These are phyloP conservation scores for Neoarius graeffei DNA, from an alignment of 2,113 vertebrate genomes.

Conservation along the genomic window DNA sequence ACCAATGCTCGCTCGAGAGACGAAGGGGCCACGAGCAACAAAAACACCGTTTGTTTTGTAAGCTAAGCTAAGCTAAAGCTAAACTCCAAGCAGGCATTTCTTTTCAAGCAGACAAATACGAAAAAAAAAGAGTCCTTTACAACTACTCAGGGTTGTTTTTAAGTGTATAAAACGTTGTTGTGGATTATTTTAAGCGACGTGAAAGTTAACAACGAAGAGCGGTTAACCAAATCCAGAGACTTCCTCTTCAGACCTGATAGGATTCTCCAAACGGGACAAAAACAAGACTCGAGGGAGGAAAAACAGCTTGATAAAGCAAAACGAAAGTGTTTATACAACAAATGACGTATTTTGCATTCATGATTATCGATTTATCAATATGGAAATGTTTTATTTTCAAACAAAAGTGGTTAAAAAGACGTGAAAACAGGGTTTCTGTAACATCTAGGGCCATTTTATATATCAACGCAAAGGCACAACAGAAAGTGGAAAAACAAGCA, in stretches of 20 bases:
- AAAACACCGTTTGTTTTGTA: slow-evolving; percentile 27
- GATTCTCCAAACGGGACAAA: slow-evolving; percentile 20
- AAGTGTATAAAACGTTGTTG: neutral
- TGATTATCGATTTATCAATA: neutral
- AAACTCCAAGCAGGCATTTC: too few species aligned
- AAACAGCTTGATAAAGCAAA: neutral
- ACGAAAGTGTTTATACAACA: neutral
- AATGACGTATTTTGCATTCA: neutral
- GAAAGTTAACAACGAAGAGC: neutral
- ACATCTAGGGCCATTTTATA: slow-evolving; percentile 37
- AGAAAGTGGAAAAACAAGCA: neutral
- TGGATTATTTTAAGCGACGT: neutral
- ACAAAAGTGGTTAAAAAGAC: neutral
- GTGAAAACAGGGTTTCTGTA: slow-evolving; percentile 19
- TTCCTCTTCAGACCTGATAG: slow-evolving; percentile 45
- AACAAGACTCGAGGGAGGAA: neutral
- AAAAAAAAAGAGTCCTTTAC: neutral
- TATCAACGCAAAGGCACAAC: neutral
- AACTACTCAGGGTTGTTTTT: neutral
- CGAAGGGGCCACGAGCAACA: neutral
- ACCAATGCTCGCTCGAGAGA: neutral
- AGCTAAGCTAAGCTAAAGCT: neutral
- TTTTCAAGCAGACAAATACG: too few species aligned
- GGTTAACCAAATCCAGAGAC: slow-evolving; percentile 37
- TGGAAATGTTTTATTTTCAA: neutral